phyloP scores from a whole-genome alignment of 2,888 invertebrate species.

The Paralinhomoeus sp. region DNA sequence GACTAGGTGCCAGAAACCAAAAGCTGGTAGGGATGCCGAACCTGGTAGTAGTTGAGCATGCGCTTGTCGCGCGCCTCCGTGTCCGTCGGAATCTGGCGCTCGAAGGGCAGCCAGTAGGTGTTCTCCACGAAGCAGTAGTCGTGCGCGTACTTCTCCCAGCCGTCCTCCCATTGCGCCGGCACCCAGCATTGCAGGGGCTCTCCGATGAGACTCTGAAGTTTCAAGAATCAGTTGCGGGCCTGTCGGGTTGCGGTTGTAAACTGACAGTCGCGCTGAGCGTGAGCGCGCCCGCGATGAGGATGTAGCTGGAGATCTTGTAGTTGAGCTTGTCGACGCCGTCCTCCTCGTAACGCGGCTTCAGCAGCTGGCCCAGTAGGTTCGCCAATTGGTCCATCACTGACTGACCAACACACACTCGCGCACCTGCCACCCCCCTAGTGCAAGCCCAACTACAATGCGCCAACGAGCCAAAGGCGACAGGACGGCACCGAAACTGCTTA shows the following conservation, averaged over 20 bases:
- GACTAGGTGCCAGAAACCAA: too few species aligned
- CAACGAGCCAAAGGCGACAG: too few species aligned
- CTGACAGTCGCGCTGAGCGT: slow-evolving; percentile 28
- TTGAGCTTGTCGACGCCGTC: slow-evolving; percentile 30
- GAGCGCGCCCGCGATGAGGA: slow-evolving; percentile 27
- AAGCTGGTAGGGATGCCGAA: too few species aligned
- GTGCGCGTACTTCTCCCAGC: slow-evolving; percentile 32
- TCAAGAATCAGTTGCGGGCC: too few species aligned
- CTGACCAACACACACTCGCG: too few species aligned
- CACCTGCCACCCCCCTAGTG: too few species aligned
- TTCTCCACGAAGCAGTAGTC: slow-evolving; percentile 33
- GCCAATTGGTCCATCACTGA: not conserved
- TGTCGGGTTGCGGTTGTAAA: too few species aligned
- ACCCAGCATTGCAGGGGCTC: slow-evolving; percentile 29
- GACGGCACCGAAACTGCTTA: too few species aligned
- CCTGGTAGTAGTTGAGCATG: slow-evolving; percentile 13
- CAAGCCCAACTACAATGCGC: too few species aligned
- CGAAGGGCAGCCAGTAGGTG: slow-evolving; percentile 25
- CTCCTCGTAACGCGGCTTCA: slow-evolving; percentile 16
- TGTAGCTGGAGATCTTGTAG: slow-evolving; percentile 27
- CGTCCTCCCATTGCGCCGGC: slow-evolving; percentile 28
- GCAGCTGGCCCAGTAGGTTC: not conserved
- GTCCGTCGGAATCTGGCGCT: slow-evolving; percentile 5
- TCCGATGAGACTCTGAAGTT: not conserved
- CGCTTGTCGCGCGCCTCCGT: slow-evolving; percentile 9